Conservation (phyloP, 2,797 vertebrate species). For the Tokudaia tokunoshimensis region DNA sequence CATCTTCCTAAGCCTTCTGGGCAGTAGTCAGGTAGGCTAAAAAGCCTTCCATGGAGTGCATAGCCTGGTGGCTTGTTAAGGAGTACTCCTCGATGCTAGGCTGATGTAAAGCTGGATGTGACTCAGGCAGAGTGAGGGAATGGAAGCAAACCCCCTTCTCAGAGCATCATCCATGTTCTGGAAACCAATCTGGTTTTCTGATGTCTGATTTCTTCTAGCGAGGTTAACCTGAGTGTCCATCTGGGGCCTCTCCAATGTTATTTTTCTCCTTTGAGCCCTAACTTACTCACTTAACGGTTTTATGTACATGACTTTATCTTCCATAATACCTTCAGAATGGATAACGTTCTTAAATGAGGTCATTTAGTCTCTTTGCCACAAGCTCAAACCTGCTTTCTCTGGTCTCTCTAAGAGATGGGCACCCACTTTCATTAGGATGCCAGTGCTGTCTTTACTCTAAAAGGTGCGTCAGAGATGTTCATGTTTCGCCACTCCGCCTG, state of each 20-base stretch:
- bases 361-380: slow-evolving; percentile 22
- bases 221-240: background rate
- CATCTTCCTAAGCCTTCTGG: background rate
- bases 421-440: background rate
- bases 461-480: background rate
- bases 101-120: background rate
- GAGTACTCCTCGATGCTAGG: background rate
- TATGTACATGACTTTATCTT: slow-evolving; percentile 29
- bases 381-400: slow-evolving; percentile 22
- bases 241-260: background rate
- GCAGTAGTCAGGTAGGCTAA: background rate
- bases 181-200: background rate
- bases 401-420: background rate
- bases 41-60: background rate
- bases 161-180: background rate
- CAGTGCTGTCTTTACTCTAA: background rate
- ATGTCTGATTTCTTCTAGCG: background rate
- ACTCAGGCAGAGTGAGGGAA: background rate
- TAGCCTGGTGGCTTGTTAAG: background rate
- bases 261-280: slow-evolving; percentile 23
- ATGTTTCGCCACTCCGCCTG: background rate
- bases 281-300: slow-evolving; percentile 48
- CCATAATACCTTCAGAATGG: slow-evolving; percentile 58
- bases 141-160: background rate
- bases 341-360: slow-evolving; percentile 39